Conservation (phyloP, 2,888 invertebrate species). For the Caenorhabditis becei region DNA sequence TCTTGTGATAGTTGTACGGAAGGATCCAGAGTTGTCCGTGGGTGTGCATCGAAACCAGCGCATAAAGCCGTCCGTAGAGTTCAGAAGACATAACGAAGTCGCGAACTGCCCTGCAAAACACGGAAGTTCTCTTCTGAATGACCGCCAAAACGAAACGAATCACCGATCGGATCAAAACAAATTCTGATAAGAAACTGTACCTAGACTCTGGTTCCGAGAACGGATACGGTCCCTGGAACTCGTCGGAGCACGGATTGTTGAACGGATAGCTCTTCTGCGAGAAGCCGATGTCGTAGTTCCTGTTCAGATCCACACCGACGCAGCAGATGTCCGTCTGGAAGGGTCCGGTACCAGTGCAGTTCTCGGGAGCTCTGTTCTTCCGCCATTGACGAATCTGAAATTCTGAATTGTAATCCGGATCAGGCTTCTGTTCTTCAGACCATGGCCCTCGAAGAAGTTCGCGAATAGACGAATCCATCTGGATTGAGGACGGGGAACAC, state of each 20-base stretch:
- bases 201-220: constrained; percentile 81
- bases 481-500: constrained; percentile 80
- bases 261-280: constrained; percentile 76
- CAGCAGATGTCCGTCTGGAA: constrained; percentile 74
- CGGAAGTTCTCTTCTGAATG: not conserved
- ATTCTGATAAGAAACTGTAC: constrained; percentile 49
- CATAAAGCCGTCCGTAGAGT: constrained; percentile 76
- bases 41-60: constrained; percentile 80
- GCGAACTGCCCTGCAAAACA: constrained; percentile 75
- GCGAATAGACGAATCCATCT: constrained; percentile 79
- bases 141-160: not conserved
- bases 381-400: constrained; percentile 80
- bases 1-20: constrained; percentile 78
- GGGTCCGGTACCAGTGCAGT: constrained; percentile 76
- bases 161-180: not conserved
- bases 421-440: too few relatives aligned
- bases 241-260: constrained; percentile 81
- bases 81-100: constrained; percentile 75
- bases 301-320: constrained; percentile 80
- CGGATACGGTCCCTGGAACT: constrained; percentile 79
- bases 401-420: too few relatives aligned
- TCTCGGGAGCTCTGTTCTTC: constrained; percentile 78
- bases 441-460: constrained; percentile 65
- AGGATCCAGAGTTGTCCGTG: constrained; percentile 81
- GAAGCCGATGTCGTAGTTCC: constrained; percentile 79